Conservation (phyloP, 2,797 vertebrate species). For the Pyrrhura leucotis region DNA sequence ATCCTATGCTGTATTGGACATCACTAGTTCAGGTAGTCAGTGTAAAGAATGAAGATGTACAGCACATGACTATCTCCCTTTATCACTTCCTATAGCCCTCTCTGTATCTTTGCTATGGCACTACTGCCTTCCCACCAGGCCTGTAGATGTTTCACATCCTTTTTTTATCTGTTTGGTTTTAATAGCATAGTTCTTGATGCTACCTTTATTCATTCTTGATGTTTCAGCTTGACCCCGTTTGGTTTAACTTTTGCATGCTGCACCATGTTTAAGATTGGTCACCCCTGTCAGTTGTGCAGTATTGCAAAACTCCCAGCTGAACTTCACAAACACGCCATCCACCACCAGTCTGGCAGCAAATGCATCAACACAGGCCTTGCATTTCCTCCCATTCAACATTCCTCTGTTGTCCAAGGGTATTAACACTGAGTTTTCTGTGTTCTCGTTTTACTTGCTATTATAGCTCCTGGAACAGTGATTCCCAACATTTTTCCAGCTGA, state of each 20-base stretch:
- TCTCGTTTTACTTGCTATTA: background rate
- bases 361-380: background rate
- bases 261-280: background rate
- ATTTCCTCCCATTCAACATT: conserved; percentile 15
- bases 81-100: background rate
- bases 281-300: background rate
- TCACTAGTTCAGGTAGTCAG: background rate
- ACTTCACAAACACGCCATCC: background rate
- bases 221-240: background rate
- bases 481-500: background rate
- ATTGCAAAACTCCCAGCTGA: background rate
- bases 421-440: background rate
- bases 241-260: background rate
- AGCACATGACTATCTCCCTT: background rate
- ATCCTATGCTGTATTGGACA: background rate
- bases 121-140: background rate
- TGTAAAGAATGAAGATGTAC: background rate
- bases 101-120: background rate
- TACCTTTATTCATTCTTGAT: background rate
- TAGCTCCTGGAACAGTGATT: background rate
- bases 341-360: background rate
- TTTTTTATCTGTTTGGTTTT: background rate
- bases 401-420: background rate
- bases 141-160: background rate
- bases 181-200: background rate